A percentile compares a stretch with the other conserved stretches of the same genome.
Conservation (phyloP, 2,797 vertebrate species). For the Tapera naevia region DNA sequence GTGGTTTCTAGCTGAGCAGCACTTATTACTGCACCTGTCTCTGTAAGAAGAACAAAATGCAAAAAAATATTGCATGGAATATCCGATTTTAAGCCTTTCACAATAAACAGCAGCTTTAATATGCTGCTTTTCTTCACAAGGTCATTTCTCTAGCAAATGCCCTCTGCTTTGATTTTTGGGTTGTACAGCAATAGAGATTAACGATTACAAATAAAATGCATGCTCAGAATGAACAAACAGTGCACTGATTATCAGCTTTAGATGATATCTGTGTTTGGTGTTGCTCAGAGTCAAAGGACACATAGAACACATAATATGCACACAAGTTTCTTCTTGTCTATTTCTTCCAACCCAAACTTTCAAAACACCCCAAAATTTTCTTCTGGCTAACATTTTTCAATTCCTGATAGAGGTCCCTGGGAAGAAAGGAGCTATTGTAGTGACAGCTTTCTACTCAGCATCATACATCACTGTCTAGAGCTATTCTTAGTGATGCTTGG, state of each 20-base stretch:
- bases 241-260: not conserved
- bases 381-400: not conserved
- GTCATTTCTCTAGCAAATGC: not conserved
- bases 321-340: not conserved
- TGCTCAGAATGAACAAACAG: conserved; percentile 4
- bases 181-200: conserved; percentile 4
- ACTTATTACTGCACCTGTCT: not conserved
- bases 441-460: conserved; percentile 1
- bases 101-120: not conserved
- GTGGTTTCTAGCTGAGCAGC: not conserved
- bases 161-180: conserved; percentile 2
- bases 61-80: not conserved
- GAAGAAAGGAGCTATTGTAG: not conserved
- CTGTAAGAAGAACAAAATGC: not conserved
- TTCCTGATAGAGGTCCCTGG: not conserved
- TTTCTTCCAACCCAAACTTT: not conserved
- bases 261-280: not conserved
- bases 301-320: not conserved
- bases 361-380: not conserved
- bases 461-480: conserved; percentile 36
- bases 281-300: not conserved
- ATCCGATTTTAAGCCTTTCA: not conserved
- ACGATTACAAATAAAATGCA: not conserved
- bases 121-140: not conserved
- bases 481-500: conserved; percentile 62